Conservation (phyloP, 2,888 invertebrate species). For the Phyto melanocephala region DNA sequence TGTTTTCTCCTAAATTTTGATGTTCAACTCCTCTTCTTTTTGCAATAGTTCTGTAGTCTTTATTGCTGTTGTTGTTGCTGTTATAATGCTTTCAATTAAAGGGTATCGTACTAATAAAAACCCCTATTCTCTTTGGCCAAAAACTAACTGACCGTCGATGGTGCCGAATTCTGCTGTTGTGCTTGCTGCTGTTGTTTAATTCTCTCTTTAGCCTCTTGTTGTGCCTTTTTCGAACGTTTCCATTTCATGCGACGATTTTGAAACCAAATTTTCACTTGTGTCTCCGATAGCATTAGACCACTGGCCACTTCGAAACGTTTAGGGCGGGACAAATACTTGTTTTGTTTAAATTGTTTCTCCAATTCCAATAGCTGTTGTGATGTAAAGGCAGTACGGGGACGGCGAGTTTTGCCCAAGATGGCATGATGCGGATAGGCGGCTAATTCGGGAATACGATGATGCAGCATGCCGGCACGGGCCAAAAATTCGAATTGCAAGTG, state of each 20-base stretch:
- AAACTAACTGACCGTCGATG: slow-evolving; percentile 65
- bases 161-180: slow-evolving; percentile 64
- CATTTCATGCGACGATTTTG: slow-evolving; percentile 99
- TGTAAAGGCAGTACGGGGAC: slow-evolving; percentile 98
- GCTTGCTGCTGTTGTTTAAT: slow-evolving; percentile 75
- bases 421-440: slow-evolving; percentile 89
- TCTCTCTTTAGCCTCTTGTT: slow-evolving; percentile 88
- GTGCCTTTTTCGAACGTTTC: slow-evolving; percentile 98
- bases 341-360: slow-evolving; percentile 99
- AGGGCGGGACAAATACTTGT: slow-evolving; percentile 98
- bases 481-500: slow-evolving; percentile 88
- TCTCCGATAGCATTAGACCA: slow-evolving; percentile 97
- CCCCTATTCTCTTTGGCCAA: slow-evolving; percentile 56
- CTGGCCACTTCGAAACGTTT: slow-evolving; percentile 99
- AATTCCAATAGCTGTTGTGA: slow-evolving; percentile 96
- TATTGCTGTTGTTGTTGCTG: neutral
- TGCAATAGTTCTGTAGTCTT: neutral
- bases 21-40: neutral
- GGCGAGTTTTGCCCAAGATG: slow-evolving; percentile 89
- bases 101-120: slow-evolving; percentile 58
- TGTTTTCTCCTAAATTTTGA: neutral
- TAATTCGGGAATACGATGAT: slow-evolving; percentile 91
- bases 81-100: slow-evolving; percentile 4
- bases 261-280: slow-evolving; percentile 99
- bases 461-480: slow-evolving; percentile 94